Conservation (phyloP, 2,888 invertebrate species). For the Eilema caniola region DNA sequence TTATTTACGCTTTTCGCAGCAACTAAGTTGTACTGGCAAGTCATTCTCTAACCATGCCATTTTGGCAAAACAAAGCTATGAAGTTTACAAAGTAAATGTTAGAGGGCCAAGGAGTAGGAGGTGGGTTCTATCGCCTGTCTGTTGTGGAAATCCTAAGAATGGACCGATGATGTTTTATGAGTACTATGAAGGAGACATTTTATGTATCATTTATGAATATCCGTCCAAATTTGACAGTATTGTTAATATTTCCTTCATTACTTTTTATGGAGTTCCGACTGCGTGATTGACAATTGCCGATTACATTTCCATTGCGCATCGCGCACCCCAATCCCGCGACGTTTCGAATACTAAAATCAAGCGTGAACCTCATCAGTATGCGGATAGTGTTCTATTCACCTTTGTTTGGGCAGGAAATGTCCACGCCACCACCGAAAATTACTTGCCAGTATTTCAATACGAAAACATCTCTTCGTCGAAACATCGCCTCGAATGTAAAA, state of each 20-base stretch:
- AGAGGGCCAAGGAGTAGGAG: neutral
- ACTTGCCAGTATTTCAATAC: slow-evolving; percentile 67
- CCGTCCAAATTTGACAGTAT: slow-evolving; percentile 25
- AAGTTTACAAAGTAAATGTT: neutral
- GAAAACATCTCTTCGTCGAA: slow-evolving; percentile 72
- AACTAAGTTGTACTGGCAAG: slow-evolving; percentile 7
- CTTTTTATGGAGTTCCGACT: slow-evolving; percentile 78
- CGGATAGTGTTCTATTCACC: slow-evolving; percentile 73
- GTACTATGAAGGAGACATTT: neutral
- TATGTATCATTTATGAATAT: slow-evolving; percentile 7
- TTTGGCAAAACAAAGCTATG: neutral
- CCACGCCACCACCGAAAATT: slow-evolving; percentile 79
- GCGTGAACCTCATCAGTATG: slow-evolving; percentile 76
- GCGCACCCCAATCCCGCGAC: slow-evolving; percentile 63
- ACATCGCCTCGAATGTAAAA: slow-evolving; percentile 65
- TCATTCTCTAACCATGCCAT: neutral
- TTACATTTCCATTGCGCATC: slow-evolving; percentile 77
- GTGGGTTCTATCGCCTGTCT: neutral
- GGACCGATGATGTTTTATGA: neutral
- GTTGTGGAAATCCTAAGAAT: neutral
- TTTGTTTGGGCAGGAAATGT: slow-evolving; percentile 86
- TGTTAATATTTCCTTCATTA: slow-evolving; percentile 56
- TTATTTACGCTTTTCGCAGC: slow-evolving; percentile 28
- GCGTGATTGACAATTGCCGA: slow-evolving; percentile 79
- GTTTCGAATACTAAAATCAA: slow-evolving; percentile 73